These are phyloP conservation scores for Synergus japonicus DNA, from an alignment of 2,888 invertebrate genomes.

Conservation along the genomic window DNA sequence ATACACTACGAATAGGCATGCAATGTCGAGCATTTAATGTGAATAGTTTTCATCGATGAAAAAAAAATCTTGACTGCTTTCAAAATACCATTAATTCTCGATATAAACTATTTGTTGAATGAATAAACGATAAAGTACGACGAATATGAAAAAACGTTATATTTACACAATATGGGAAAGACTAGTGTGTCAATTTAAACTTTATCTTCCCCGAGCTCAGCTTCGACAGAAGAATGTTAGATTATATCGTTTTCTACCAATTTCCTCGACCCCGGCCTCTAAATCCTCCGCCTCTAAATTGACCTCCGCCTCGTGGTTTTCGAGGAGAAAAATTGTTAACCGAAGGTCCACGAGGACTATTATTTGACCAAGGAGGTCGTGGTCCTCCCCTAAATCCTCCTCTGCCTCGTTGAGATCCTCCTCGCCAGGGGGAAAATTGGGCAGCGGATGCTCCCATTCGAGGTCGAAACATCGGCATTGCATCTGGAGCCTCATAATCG, in stretches of 20 bases:
- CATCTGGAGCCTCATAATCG: constrained; percentile 63
- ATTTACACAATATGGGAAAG: constrained; percentile 41
- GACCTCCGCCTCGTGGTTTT: constrained; percentile 71
- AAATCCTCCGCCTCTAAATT: constrained; percentile 71
- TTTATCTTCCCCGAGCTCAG: constrained; percentile 12
- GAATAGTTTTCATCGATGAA: neutral
- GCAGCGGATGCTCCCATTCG: constrained; percentile 53
- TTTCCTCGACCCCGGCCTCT: constrained; percentile 70
- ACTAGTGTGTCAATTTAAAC: constrained; percentile 22
- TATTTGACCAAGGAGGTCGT: constrained; percentile 77
- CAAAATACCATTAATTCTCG: constrained; percentile 15
- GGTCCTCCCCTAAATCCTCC: constrained; percentile 74
- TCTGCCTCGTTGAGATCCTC: constrained; percentile 73
- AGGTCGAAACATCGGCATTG: constrained; percentile 62
- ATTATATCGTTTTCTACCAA: constrained; percentile 75
- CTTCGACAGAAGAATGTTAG: constrained; percentile 11
- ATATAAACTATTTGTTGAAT: constrained; percentile 39
- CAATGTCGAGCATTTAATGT: neutral
- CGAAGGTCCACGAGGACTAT: constrained; percentile 65
- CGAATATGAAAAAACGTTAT: constrained; percentile 39
- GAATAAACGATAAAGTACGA: constrained; percentile 31
- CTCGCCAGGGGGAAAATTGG: constrained; percentile 75
- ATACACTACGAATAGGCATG: neutral
- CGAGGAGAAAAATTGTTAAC: constrained; percentile 66
- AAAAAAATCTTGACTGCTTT: neutral